These are phyloP conservation scores for Panulirus ornatus DNA, from an alignment of 1,140 invertebrate genomes.

Conservation along the genomic window DNA sequence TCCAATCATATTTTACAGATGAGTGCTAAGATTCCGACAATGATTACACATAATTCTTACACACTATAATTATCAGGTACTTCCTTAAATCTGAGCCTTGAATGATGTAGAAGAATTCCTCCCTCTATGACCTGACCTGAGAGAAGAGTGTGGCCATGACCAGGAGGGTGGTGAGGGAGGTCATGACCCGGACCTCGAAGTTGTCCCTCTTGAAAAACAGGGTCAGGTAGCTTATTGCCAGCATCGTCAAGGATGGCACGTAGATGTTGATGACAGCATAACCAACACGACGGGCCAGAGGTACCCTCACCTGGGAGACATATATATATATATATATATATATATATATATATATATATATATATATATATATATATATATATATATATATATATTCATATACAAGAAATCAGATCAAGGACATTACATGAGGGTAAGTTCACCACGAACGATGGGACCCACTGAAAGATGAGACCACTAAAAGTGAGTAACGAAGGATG, in stretches of 20 bases:
- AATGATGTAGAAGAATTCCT: too few species aligned
- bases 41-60: neutral
- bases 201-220: conserved; percentile 43
- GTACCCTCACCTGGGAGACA: conserved; percentile 8
- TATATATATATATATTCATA: neutral
- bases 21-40: neutral
- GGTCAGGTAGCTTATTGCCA: conserved; percentile 35
- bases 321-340: neutral
- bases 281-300: conserved; percentile 11
- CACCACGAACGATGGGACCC: neutral
- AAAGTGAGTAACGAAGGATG: neutral
- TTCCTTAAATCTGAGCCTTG: neutral
- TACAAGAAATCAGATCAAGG: neutral
- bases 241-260: conserved; percentile 42
- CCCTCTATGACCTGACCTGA: conserved; percentile 20
- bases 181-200: conserved; percentile 57
- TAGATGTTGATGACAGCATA: conserved; percentile 54
- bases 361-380: neutral
- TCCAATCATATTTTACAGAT: neutral
- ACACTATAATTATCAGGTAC: neutral
- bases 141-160: conserved; percentile 56
- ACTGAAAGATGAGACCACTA: too few species aligned
- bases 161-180: conserved; percentile 42
- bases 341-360: neutral
- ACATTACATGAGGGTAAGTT: neutral